Evolutionary conservation across 2,888 invertebrate species (phyloP), one percentile per base, ranked within the genome.

Genomic region (Entomobrya multifasciata): DNA sequence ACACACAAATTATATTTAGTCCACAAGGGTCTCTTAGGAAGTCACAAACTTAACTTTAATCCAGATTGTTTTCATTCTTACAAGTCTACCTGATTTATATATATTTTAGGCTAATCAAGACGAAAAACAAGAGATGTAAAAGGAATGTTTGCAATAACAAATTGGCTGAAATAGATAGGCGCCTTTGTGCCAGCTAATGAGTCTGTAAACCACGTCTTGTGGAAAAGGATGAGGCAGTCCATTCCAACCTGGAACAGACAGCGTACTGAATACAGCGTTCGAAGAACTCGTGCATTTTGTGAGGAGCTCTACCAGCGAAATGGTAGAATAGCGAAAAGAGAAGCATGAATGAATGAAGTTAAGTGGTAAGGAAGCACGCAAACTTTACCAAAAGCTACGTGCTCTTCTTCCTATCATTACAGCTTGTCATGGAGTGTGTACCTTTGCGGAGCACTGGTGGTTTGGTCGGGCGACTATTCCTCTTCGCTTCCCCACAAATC

Each of bases 181-280:
- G 62, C 62, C 30, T 62, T 62, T n/a, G 13, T n/a, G n/a, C n/a
- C n/a, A 13, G 60, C 60, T 77, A 77, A 77, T 60, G 60, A 77
- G 3, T 62, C 20, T 6, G 30, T 65, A 10, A 15, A 44, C 22
- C 22, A 15, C 4, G 41, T 65, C 17, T 25, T 65, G 8, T 25
- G 25, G 41, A n/a, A 20, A 20, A 22, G 17, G 57, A 44, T 27
- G 22, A 74, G 62, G 44, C 82, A 72, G 82, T 74, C 82, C 17
- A 82, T 74, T 82, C 82, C 74, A 62, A 49, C 74, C 82, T 82
- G 82, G 74, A 82, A 82, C 82, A 82, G 82, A 82, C 82, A 82
- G 74, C 72, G 49, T 22, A 82, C 82, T 82, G 82, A 82, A 62
- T 74, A 62, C n/a, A 72, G n/a, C 20, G 60, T 47, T 74, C 20